These are phyloP conservation scores for Thunnus albacares DNA, from an alignment of 2,797 vertebrate species.

Conservation along the genomic window DNA sequence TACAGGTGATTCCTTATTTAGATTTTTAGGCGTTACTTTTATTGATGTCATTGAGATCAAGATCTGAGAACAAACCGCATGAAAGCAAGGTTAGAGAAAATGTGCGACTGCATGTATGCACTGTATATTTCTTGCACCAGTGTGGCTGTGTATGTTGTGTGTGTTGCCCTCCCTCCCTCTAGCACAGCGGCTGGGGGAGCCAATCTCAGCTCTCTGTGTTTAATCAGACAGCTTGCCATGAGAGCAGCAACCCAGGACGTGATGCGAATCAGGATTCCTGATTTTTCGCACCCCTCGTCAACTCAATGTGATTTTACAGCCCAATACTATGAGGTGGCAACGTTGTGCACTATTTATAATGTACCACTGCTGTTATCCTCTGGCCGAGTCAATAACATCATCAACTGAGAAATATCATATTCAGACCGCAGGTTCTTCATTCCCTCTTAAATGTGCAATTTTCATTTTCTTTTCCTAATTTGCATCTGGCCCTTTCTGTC, in stretches of 20 bases:
- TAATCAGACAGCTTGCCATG: constrained; percentile 72
- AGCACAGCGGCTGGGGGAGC: constrained; percentile 23
- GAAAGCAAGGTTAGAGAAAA: too few species aligned
- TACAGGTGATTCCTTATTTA: neutral
- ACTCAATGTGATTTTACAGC: constrained; percentile 24
- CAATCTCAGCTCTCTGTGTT: constrained; percentile 59
- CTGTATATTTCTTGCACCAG: neutral
- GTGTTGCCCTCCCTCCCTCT: neutral
- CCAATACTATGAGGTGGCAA: constrained; percentile 10
- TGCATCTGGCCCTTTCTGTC: neutral
- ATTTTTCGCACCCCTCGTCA: constrained; percentile 42
- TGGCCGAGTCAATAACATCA: neutral
- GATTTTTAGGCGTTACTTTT: neutral
- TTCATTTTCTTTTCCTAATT: neutral
- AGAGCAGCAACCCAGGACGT: constrained; percentile 62
- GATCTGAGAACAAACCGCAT: neutral
- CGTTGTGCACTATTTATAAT: constrained; percentile 10
- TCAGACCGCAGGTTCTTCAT: neutral
- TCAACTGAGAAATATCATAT: neutral
- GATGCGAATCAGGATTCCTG: constrained; percentile 70
- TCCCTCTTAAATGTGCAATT: neutral
- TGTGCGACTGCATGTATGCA: neutral
- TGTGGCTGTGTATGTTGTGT: constrained; percentile 1
- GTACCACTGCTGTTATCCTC: neutral
- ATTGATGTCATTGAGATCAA: neutral